Conservation (phyloP, 2,888 invertebrate genomes). For the Malachius bipustulatus region DNA sequence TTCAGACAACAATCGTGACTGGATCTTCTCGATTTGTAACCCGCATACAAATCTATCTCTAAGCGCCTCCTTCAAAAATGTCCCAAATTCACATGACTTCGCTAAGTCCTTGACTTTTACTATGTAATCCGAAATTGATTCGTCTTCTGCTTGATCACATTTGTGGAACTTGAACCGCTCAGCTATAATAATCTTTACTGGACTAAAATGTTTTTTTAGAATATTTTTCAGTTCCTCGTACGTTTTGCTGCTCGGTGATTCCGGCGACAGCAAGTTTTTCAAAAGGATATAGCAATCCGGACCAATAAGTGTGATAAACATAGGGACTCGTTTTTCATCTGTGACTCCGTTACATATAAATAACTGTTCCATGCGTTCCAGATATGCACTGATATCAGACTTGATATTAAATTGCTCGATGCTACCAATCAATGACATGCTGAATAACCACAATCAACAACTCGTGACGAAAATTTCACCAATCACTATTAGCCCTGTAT, state of each 20-base stretch:
- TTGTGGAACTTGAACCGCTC: neutral
- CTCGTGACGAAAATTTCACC: no score
- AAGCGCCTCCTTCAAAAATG: neutral
- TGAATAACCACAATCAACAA: no score
- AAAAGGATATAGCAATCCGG: neutral
- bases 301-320: neutral
- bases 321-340: neutral
- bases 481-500: no score
- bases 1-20: neutral
- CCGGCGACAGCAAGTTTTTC: neutral
- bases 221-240: neutral
- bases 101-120: neutral
- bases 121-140: neutral
- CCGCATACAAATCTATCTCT: slow-evolving; percentile 1
- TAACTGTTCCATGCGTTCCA: slow-evolving; percentile 8
- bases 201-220: slow-evolving; percentile 3
- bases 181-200: slow-evolving; percentile 1
- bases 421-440: no score
- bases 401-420: no score
- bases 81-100: slow-evolving; percentile 1
- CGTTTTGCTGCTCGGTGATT: neutral
- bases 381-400: slow-evolving; percentile 11
- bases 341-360: neutral
- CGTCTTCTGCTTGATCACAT: neutral
- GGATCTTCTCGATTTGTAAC: neutral